Conservation (phyloP, 2,113 vertebrate genomes). For the Panthera leo region DNA sequence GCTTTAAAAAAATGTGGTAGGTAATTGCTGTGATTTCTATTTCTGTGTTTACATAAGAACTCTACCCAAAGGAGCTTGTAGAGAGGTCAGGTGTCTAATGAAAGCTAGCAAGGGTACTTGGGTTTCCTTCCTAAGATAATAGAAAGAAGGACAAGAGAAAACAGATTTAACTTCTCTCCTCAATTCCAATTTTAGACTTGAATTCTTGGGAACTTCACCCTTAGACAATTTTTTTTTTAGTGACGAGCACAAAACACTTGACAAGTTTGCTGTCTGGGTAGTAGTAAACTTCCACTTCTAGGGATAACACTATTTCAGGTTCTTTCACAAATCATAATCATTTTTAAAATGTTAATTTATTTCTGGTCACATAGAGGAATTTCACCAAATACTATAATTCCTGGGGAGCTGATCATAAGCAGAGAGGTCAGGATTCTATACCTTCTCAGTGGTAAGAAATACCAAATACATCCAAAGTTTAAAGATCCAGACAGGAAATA, state of each 20-base stretch:
- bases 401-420: not conserved
- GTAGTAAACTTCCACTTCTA: not conserved
- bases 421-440: not conserved
- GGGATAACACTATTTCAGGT: not conserved
- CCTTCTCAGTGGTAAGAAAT: not conserved
- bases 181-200: not conserved
- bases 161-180: not conserved
- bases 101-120: not conserved
- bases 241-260: not conserved
- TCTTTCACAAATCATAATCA: not conserved
- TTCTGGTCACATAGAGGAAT: not conserved
- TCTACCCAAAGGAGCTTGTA: not conserved
- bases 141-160: not conserved
- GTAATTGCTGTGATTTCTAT: not conserved
- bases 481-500: not conserved
- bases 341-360: not conserved
- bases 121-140: not conserved
- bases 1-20: not conserved
- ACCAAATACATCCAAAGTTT: not conserved
- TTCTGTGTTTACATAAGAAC: not conserved
- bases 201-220: not conserved
- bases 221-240: not conserved
- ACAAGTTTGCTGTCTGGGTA: not conserved
- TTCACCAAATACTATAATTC: not conserved
- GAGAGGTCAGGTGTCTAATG: not conserved